A percentile compares a stretch with the other conserved stretches of the same genome.
These are phyloP conservation scores for Nansenia antarctica DNA, from an alignment of 2,113 vertebrate species.

Conservation along the genomic window DNA sequence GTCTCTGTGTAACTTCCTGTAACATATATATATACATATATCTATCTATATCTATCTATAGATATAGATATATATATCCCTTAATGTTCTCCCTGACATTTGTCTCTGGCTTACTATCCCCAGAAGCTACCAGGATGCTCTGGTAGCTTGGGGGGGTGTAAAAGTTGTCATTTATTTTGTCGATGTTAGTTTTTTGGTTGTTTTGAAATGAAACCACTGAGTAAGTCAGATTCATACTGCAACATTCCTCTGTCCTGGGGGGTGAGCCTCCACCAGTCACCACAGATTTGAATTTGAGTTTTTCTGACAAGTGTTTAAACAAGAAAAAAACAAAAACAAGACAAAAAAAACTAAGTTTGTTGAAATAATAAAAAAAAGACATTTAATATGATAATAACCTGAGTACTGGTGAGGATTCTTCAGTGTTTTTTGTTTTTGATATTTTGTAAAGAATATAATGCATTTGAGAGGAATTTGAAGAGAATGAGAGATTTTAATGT, in stretches of 20 bases:
- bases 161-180: slow-evolving; percentile 34
- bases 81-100: slow-evolving; percentile 23
- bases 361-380: slow-evolving; percentile 43
- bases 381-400: slow-evolving; percentile 63
- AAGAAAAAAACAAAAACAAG: slow-evolving; percentile 19
- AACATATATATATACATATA: too few species aligned
- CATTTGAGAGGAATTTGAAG: slow-evolving; percentile 50
- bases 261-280: slow-evolving; percentile 50
- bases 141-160: neutral
- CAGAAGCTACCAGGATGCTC: slow-evolving; percentile 27
- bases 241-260: slow-evolving; percentile 71
- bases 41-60: too few species aligned
- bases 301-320: slow-evolving; percentile 48
- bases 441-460: slow-evolving; percentile 69
- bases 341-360: slow-evolving; percentile 16
- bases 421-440: slow-evolving; percentile 65
- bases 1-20: slow-evolving; percentile 43
- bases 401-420: slow-evolving; percentile 69
- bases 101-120: slow-evolving; percentile 8
- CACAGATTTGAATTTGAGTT: slow-evolving; percentile 53
- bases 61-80: too few species aligned
- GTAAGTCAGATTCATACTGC: slow-evolving; percentile 62
- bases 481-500: slow-evolving; percentile 33
- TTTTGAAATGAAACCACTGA: slow-evolving; percentile 54
- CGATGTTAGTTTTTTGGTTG: slow-evolving; percentile 35